These are phyloP conservation scores for Picus viridis DNA, from an alignment of 2,797 vertebrate species.

Conservation along the genomic window DNA sequence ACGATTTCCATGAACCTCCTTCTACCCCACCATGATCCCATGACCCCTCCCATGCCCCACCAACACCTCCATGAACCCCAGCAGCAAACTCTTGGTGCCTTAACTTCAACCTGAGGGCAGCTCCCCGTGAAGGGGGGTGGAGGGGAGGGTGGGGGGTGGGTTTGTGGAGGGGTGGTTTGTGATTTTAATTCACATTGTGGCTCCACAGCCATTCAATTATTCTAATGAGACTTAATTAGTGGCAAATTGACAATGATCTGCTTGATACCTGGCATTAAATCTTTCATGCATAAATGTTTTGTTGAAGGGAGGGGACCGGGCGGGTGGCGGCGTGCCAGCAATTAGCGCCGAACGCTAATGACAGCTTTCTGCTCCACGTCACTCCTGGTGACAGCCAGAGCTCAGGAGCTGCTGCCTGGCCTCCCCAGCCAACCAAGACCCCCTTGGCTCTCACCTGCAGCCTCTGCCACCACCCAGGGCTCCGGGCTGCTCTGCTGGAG, in stretches of 20 bases:
- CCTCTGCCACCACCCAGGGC: rapidly evolving
- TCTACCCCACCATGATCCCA: no score
- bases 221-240: conserved; percentile 98
- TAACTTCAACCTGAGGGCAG: no score
- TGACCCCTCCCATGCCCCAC: no score
- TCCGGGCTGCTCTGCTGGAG: neutral
- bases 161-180: no score
- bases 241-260: conserved; percentile 95
- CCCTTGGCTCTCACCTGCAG: neutral
- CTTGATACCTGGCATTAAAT: conserved; percentile 97
- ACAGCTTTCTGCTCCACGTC: conserved; percentile 82
- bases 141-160: no score
- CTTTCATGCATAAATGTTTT: conserved; percentile 95
- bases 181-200: conserved; percentile 82
- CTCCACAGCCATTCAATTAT: conserved; percentile 92
- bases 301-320: conserved; percentile 83
- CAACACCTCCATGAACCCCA: no score
- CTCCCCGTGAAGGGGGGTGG: no score
- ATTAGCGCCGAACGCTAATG: conserved; percentile 88
- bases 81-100: no score
- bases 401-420: conserved; percentile 76
- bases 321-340: conserved; percentile 85
- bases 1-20: no score
- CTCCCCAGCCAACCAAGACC: conserved; percentile 7
- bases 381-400: conserved; percentile 83